These are phyloP conservation scores for Pogonophryne albipinna DNA, from an alignment of 2,797 vertebrate species.

Conservation along the genomic window DNA sequence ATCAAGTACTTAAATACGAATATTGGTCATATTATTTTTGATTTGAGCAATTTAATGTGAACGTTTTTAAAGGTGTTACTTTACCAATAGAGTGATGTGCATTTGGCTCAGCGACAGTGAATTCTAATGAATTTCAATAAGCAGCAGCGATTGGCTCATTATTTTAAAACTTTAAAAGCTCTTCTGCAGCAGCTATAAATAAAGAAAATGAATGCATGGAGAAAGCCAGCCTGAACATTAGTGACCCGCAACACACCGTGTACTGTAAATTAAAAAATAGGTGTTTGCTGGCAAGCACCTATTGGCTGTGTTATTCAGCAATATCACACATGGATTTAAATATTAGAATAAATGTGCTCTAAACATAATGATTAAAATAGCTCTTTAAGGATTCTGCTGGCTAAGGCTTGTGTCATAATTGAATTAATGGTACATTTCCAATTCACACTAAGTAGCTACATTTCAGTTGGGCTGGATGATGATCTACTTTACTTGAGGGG, in stretches of 20 bases:
- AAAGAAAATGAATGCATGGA: conserved; percentile 25
- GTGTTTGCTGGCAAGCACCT: background rate
- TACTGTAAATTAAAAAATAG: conserved; percentile 17
- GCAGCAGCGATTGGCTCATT: conserved; percentile 9
- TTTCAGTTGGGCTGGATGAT: conserved; percentile 3
- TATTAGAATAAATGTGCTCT: conserved; percentile 28
- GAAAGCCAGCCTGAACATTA: conserved; percentile 15
- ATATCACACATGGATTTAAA: conserved; percentile 15
- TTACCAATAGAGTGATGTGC: background rate
- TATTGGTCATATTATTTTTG: background rate
- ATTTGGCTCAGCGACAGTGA: rapidly evolving
- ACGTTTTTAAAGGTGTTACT: background rate
- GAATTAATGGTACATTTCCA: conserved; percentile 11
- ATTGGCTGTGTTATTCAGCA: background rate
- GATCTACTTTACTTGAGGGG: background rate
- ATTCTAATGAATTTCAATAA: background rate
- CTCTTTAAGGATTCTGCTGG: background rate
- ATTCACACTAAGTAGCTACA: conserved; percentile 13
- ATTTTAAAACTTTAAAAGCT: background rate
- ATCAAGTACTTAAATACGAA: background rate
- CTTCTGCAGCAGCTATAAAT: conserved; percentile 14
- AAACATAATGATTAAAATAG: conserved; percentile 22
- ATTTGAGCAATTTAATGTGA: background rate
- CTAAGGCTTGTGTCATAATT: conserved; percentile 16
- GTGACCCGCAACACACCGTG: background rate